Evolutionary conservation across 1,140 invertebrate species (phyloP).

Genomic region (Rhizoglyphus robini): DNA sequence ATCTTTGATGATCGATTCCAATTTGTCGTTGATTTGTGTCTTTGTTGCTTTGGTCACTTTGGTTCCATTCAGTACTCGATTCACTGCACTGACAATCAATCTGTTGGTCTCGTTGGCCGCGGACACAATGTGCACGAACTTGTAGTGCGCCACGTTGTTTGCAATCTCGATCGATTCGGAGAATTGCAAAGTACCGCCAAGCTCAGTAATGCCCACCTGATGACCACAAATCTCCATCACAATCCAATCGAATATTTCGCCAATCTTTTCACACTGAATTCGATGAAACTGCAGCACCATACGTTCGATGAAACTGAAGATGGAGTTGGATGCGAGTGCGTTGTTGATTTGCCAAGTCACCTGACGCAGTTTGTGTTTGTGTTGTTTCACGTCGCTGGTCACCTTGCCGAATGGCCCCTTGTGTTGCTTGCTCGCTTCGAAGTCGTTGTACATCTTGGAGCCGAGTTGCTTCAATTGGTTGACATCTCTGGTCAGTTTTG

Average conservation of each 20-base stretch:
- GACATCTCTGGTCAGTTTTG: not conserved
- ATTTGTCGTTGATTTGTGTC: not conserved
- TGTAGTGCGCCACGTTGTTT: not conserved
- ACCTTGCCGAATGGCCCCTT: not conserved
- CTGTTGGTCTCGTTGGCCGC: not conserved
- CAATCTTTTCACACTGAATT: not conserved
- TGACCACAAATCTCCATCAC: not conserved
- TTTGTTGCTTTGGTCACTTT: not conserved
- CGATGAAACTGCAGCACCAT: not conserved
- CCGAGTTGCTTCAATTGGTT: not conserved
- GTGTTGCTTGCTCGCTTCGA: not conserved
- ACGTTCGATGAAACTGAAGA: not conserved
- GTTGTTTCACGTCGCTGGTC: not conserved
- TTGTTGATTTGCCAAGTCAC: not conserved
- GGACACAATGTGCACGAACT: not conserved
- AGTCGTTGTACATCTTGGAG: not conserved
- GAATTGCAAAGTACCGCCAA: not conserved
- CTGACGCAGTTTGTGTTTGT: not conserved
- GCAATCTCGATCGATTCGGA: not conserved
- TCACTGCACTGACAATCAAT: not conserved
- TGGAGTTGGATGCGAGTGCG: not conserved
- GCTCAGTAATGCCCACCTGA: not conserved
- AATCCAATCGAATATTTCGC: not conserved
- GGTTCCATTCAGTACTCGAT: not conserved
- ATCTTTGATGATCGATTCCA: not conserved